Evolutionary conservation across 2,113 vertebrate species (phyloP).

Genomic region (Labeo catla): DNA sequence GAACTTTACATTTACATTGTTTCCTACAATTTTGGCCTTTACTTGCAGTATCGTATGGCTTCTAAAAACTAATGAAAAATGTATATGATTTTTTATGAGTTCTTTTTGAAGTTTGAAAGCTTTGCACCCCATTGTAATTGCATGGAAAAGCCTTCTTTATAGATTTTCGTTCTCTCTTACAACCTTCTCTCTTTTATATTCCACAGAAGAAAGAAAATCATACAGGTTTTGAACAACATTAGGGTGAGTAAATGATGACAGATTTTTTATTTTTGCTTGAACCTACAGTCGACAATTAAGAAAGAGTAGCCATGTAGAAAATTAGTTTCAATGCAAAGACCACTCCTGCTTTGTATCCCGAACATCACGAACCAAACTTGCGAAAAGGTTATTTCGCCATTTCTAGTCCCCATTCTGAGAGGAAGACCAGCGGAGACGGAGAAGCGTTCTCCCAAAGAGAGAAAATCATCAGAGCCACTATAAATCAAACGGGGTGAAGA

Average conservation of each 20-base stretch:
- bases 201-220: not conserved
- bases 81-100: not conserved
- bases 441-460: conserved; percentile 12
- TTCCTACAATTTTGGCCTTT: not conserved
- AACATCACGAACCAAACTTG: not conserved
- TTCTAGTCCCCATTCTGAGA: not conserved
- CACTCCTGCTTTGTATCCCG: not conserved
- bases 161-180: not conserved
- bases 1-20: not conserved
- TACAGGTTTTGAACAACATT: not conserved
- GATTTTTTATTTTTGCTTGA: not conserved
- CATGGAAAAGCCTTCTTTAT: not conserved
- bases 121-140: not conserved
- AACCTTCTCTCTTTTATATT: not conserved
- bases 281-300: not conserved
- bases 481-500: conserved; percentile 30
- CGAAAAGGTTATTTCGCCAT: not conserved
- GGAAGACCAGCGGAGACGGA: not conserved
- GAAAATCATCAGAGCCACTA: conserved; percentile 26
- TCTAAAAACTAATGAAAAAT: not conserved
- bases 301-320: not conserved
- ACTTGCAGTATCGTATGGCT: not conserved
- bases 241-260: not conserved
- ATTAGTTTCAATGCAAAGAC: not conserved
- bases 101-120: not conserved